Evolutionary conservation across 2,113 vertebrate species (phyloP).

Genomic region (Pungitius pungitius): DNA sequence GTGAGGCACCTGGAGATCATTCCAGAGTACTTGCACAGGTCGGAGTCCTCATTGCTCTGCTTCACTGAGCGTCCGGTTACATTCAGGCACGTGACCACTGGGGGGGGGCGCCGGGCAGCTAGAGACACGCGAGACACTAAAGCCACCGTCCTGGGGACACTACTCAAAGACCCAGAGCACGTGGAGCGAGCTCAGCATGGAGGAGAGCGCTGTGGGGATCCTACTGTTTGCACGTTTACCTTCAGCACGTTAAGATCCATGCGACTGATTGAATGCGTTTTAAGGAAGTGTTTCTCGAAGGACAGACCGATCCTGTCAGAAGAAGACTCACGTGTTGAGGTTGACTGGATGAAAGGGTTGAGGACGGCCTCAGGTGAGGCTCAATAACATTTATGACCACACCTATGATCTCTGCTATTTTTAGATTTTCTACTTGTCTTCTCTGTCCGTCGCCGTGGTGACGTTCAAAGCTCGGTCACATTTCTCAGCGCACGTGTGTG

Average conservation of each 20-base stretch:
- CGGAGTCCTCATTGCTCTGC: conserved; percentile 13
- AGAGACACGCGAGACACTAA: background rate
- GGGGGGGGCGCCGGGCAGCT: background rate
- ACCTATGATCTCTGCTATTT: no score
- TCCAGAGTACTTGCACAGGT: no score
- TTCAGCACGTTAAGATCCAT: no score
- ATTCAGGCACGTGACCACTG: background rate
- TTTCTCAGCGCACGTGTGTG: conserved; percentile 10
- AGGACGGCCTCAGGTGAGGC: no score
- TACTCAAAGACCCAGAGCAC: background rate
- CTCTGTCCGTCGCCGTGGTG: background rate
- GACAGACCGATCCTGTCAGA: background rate
- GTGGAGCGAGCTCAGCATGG: no score
- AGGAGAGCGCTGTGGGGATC: no score
- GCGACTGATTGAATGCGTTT: no score
- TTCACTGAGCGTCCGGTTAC: conserved; percentile 1
- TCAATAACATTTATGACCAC: no score
- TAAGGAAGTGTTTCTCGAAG: no score
- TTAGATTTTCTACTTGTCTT: background rate
- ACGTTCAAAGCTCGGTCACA: conserved; percentile 8
- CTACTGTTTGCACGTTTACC: no score
- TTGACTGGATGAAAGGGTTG: background rate
- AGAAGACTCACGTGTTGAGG: background rate
- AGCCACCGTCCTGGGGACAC: background rate
- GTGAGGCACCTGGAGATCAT: no score